Conservation (phyloP, 2,113 vertebrate species). For the Callithrix jacchus region DNA sequence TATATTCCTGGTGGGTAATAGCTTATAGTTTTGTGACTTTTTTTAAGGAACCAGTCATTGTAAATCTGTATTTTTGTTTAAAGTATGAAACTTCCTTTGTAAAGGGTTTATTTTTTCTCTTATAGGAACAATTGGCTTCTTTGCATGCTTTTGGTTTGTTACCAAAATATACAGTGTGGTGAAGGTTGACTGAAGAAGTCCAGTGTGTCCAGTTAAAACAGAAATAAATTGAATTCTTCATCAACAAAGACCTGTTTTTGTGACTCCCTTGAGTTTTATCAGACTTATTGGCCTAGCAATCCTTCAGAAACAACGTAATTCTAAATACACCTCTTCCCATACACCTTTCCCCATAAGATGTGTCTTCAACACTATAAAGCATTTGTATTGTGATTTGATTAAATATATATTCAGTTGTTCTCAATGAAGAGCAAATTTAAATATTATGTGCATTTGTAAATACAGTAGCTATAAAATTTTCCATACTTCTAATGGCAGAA, state of each 20-base stretch:
- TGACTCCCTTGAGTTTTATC: slow-evolving; percentile 83
- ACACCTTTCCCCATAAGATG: slow-evolving; percentile 54
- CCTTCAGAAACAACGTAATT: slow-evolving; percentile 78
- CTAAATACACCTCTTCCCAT: slow-evolving; percentile 73
- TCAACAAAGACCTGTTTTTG: slow-evolving; percentile 80
- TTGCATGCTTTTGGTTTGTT: slow-evolving; percentile 99
- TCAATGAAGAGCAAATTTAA: slow-evolving; percentile 80
- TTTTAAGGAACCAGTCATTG: not conserved
- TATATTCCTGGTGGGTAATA: not conserved
- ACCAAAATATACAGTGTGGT: slow-evolving; percentile 99
- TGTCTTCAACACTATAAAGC: slow-evolving; percentile 81
- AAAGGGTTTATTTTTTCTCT: slow-evolving; percentile 29
- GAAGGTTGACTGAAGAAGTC: slow-evolving; percentile 93
- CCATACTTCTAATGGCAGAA: slow-evolving; percentile 78
- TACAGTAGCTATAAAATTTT: slow-evolving; percentile 83
- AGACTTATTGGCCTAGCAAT: slow-evolving; percentile 83
- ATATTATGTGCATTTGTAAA: slow-evolving; percentile 89
- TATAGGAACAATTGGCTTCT: slow-evolving; percentile 98
- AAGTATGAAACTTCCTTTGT: slow-evolving; percentile 17
- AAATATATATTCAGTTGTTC: slow-evolving; percentile 81
- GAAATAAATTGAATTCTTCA: slow-evolving; percentile 83
- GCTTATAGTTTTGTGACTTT: slow-evolving; percentile 3
- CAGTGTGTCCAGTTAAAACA: slow-evolving; percentile 73
- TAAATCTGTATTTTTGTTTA: slow-evolving; percentile 20
- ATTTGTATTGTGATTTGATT: slow-evolving; percentile 86